Percentiles rank a stretch among this genome's conserved stretches.
phyloP scores from a whole-genome alignment of 37 sponge, comb jelly and placozoan species.

The Cliona cf. orientalis region DNA sequence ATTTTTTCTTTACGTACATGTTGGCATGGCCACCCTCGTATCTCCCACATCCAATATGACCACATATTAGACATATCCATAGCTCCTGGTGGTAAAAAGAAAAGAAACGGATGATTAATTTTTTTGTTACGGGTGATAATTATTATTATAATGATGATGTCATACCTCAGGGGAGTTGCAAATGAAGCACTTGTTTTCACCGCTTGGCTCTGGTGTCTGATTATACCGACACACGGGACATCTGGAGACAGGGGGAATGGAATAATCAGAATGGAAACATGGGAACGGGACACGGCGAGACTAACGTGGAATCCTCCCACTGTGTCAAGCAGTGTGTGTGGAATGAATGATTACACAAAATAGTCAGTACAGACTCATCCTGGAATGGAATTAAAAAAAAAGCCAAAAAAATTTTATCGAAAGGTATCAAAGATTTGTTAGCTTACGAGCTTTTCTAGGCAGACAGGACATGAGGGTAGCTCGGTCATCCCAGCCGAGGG shows the following conservation, averaged over 20 bases:
- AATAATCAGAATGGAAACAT: background rate
- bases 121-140: no score
- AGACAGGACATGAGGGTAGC: conserved; percentile 96
- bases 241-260: conserved; percentile 30
- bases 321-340: conserved; percentile 87
- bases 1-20: conserved; percentile 38
- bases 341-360: conserved; percentile 97
- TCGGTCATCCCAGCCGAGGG: conserved; percentile 64
- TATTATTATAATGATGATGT: no score
- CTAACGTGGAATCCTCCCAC: conserved; percentile 94
- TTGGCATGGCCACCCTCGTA: conserved; percentile 88
- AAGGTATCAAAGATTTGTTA: background rate
- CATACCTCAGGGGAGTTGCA: conserved; percentile 81
- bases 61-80: conserved; percentile 98
- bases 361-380: conserved; percentile 95
- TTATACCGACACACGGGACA: conserved; percentile 88
- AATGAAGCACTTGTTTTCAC: conserved; percentile 60
- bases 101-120: background rate
- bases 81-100: conserved; percentile 59
- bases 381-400: background rate
- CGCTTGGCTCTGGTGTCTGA: conserved; percentile 80
- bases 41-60: conserved; percentile 96
- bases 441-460: conserved; percentile 86
- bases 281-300: background rate
- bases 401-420: background rate